These are phyloP conservation scores for Simalia tracyae DNA, from an alignment of 2,797 vertebrate genomes.

Conservation along the genomic window DNA sequence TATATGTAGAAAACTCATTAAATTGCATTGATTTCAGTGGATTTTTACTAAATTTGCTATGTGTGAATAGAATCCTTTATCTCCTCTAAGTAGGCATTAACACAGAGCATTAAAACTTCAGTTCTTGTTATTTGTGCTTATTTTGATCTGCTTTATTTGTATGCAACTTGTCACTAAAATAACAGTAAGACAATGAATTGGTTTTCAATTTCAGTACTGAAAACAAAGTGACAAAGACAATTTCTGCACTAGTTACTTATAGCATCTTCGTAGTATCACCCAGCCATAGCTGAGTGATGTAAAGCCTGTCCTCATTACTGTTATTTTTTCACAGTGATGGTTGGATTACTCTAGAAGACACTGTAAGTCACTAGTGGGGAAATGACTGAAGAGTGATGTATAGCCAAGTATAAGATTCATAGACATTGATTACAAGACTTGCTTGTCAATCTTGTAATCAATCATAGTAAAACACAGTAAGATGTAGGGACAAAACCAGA, in stretches of 20 bases:
- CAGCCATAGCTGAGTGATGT: background rate
- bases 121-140: background rate
- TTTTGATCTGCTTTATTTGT: background rate
- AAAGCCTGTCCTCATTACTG: background rate
- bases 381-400: background rate
- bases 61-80: background rate
- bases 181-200: background rate
- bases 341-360: background rate
- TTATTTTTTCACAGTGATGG: background rate
- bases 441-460: background rate
- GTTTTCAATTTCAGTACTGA: background rate
- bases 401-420: too few species aligned
- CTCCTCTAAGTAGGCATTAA: background rate
- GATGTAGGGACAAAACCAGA: background rate
- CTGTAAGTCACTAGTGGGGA: background rate
- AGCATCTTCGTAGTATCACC: background rate
- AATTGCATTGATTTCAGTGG: background rate
- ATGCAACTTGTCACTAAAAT: background rate
- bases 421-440: too few species aligned
- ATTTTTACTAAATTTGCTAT: background rate
- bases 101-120: rapidly evolving
- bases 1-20: background rate
- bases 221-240: background rate
- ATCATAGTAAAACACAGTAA: background rate
- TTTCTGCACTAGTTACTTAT: background rate